Evolutionary conservation across 1,140 invertebrate genomes (phyloP).

Genomic region (Ceratosolen solmsi): DNA sequence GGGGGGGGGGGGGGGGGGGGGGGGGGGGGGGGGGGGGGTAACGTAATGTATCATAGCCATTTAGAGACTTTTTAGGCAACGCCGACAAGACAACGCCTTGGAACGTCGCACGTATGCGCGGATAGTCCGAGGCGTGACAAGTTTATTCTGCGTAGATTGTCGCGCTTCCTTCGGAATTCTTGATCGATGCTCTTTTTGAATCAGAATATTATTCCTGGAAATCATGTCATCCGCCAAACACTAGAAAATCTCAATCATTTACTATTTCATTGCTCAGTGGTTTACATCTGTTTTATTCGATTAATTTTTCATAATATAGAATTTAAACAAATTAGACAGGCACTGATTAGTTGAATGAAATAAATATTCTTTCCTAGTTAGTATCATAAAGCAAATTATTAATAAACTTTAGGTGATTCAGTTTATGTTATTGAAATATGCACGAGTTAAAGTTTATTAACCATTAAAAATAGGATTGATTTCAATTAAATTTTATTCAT

Average conservation of each 20-base stretch:
- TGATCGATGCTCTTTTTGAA: constrained; percentile 13
- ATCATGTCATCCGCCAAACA: not conserved
- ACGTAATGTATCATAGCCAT: not conserved
- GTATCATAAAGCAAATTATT: not conserved
- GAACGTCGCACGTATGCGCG: not conserved
- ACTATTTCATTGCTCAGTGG: not conserved
- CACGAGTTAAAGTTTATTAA: not conserved
- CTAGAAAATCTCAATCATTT: not conserved
- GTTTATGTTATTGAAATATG: not conserved
- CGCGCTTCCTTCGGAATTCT: not conserved
- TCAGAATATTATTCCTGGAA: constrained; percentile 18
- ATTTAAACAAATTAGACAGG: not conserved
- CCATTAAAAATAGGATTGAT: not conserved
- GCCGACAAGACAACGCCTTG: not conserved
- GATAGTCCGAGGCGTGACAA: not conserved
- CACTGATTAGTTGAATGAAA: not conserved
- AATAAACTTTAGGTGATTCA: not conserved
- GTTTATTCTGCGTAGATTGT: constrained; percentile 14
- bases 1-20: not conserved
- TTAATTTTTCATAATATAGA: not conserved
- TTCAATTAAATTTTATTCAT: not conserved
- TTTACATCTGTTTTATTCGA: not conserved
- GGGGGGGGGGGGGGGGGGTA: not conserved
- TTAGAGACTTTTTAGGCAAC: constrained; percentile 33
- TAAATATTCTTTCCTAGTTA: not conserved